phyloP scores from a whole-genome alignment of 2,888 invertebrate genomes.

The Aphidius colemani region DNA sequence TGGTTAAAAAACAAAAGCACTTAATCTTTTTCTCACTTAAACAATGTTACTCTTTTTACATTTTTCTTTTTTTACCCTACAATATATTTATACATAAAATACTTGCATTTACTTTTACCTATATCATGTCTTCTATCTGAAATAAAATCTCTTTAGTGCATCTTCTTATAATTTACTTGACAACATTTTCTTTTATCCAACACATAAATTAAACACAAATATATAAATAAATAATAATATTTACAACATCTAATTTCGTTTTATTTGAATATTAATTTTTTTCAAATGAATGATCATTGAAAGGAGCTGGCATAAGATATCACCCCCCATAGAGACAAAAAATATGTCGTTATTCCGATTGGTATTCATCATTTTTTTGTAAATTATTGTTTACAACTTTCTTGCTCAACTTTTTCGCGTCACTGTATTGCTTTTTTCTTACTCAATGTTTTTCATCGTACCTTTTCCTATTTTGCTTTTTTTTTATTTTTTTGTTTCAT shows the following conservation, averaged over 20 bases:
- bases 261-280: no score
- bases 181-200: not conserved
- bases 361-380: not conserved
- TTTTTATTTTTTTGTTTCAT: not conserved
- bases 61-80: not conserved
- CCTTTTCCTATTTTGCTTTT: not conserved
- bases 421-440: no score
- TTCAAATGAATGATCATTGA: no score
- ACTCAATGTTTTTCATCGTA: not conserved
- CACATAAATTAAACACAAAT: not conserved
- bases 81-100: not conserved
- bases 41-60: constrained; percentile 18
- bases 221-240: no score
- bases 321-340: no score
- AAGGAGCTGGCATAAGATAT: no score
- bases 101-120: not conserved
- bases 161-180: constrained; percentile 9
- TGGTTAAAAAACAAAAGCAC: constrained; percentile 38
- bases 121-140: no score
- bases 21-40: constrained; percentile 14
- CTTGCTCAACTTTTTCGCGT: not conserved
- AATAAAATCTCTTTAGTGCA: not conserved
- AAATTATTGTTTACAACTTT: not conserved
- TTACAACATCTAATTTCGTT: no score
- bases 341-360: not conserved